Evolutionary conservation across 2,797 vertebrate genomes (phyloP).

Genomic region (Otolemur crassicaudatus): DNA sequence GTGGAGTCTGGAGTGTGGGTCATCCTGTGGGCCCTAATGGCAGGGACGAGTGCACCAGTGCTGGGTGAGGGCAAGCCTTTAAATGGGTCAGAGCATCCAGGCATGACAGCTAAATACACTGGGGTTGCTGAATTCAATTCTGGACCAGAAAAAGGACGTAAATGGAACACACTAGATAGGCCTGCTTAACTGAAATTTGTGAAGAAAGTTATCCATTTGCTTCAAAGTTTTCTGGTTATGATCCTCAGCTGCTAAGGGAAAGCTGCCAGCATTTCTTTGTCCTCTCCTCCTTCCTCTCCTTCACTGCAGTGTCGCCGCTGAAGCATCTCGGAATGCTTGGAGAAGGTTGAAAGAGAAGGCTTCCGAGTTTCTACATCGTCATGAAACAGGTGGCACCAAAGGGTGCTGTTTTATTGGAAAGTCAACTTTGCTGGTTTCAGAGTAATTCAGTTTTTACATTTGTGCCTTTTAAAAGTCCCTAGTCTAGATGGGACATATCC

Average conservation of each 20-base stretch:
- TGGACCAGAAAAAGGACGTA: neutral
- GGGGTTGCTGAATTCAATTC: neutral
- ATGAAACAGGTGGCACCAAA: neutral
- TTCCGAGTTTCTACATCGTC: neutral
- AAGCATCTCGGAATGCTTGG: neutral
- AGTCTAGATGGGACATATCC: neutral
- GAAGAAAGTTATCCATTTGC: neutral
- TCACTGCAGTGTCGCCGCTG: neutral
- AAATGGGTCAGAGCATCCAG: neutral
- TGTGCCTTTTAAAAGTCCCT: slow-evolving; percentile 28
- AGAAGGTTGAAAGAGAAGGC: neutral
- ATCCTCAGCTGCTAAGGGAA: neutral
- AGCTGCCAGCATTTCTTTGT: neutral
- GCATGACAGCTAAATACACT: neutral
- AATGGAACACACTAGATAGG: neutral
- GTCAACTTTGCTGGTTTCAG: neutral
- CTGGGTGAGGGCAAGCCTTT: neutral
- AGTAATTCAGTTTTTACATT: neutral
- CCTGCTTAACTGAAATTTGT: slow-evolving; percentile 6
- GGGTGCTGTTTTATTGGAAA: neutral
- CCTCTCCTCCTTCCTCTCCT: neutral
- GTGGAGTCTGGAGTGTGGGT: fast-evolving
- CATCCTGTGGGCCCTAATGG: neutral
- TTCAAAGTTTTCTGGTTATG: neutral
- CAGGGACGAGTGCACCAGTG: neutral